A percentile compares a stretch with the other conserved stretches of the same genome.
Conservation (phyloP, 1,140 invertebrate species). For the Forficula auricularia region DNA sequence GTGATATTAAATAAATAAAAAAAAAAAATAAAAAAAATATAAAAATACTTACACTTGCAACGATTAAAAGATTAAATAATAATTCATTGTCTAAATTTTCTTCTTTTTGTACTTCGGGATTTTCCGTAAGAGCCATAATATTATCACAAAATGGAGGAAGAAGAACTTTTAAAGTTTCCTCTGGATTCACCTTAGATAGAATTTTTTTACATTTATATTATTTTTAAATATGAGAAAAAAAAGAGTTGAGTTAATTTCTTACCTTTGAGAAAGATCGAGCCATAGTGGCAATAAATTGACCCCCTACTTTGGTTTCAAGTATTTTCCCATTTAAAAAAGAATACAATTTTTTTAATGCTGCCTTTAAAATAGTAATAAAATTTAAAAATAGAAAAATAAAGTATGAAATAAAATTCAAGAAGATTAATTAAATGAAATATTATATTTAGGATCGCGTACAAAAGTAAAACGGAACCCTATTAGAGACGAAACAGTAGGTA, state of each 20-base stretch:
- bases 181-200: conserved; percentile 31
- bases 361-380: conserved; percentile 29
- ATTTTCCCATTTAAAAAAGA: conserved; percentile 52
- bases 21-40: conserved; percentile 12
- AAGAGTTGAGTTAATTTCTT: conserved; percentile 20
- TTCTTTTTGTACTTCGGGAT: conserved; percentile 41
- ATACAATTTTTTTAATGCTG: conserved; percentile 53
- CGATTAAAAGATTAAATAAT: conserved; percentile 55
- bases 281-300: conserved; percentile 51
- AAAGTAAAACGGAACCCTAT: too few relatives aligned
- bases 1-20: too few relatives aligned
- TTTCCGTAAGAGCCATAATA: conserved; percentile 34
- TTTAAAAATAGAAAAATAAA: not conserved
- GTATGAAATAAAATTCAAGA: not conserved
- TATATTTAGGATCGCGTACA: too few relatives aligned
- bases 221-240: conserved; percentile 9
- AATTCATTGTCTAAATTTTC: conserved; percentile 64
- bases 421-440: not conserved
- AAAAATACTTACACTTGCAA: conserved; percentile 40
- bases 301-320: conserved; percentile 66
- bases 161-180: conserved; percentile 48
- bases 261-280: conserved; percentile 51
- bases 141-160: conserved; percentile 49
- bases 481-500: too few relatives aligned
- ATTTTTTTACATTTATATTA: conserved; percentile 5